phyloP scores from a whole-genome alignment of 2,113 vertebrate species.

The Nicator chloris region DNA sequence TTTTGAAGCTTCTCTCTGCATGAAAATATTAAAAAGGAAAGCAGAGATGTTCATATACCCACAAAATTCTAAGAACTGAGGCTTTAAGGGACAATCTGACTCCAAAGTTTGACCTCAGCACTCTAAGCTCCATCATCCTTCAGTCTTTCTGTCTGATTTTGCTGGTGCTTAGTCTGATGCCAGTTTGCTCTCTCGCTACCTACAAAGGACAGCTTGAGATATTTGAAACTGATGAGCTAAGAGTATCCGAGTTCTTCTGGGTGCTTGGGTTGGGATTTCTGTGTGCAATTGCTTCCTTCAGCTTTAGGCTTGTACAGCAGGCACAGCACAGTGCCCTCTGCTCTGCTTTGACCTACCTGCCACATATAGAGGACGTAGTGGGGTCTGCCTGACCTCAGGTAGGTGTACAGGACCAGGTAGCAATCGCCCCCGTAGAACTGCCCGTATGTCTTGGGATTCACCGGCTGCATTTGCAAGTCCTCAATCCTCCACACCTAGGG shows the following conservation, averaged over 20 bases:
- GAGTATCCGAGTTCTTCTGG: not conserved
- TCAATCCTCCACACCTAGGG: constrained; percentile 87
- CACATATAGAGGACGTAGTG: constrained; percentile 90
- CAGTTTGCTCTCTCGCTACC: not conserved
- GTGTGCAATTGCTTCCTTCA: not conserved
- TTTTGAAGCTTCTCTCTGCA: not conserved
- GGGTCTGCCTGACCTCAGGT: constrained; percentile 70
- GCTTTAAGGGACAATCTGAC: not conserved
- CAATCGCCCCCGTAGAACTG: constrained; percentile 92
- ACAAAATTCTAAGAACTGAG: not conserved
- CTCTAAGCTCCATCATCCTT: not conserved
- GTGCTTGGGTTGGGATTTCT: not conserved
- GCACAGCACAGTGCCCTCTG: not conserved
- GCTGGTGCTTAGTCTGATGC: not conserved
- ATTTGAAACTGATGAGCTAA: not conserved
- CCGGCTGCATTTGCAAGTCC: constrained; percentile 78
- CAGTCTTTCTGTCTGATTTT: not conserved
- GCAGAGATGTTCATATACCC: not conserved
- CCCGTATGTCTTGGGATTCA: constrained; percentile 76
- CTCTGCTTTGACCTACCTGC: constrained; percentile 75
- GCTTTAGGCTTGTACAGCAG: not conserved
- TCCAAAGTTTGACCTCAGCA: not conserved
- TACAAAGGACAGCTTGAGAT: not conserved
- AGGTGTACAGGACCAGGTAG: constrained; percentile 88
- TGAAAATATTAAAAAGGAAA: not conserved